Conservation (phyloP, 2,113 vertebrate genomes). For the Gymnarchus niloticus region DNA sequence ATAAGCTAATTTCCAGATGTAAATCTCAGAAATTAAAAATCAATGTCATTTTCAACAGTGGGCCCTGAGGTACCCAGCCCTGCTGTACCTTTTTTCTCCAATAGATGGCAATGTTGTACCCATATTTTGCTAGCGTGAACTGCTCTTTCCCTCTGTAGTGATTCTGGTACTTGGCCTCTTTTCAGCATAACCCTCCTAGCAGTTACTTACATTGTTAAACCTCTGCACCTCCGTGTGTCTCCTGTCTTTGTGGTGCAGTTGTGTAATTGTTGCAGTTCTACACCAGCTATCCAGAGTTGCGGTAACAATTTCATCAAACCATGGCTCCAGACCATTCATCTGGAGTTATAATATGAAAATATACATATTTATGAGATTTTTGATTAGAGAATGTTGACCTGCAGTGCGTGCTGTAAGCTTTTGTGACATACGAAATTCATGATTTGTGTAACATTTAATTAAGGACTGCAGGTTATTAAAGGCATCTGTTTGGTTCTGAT, state of each 20-base stretch:
- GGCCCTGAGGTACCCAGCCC: not conserved
- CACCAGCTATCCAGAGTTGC: not conserved
- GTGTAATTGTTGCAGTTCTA: conserved; percentile 9
- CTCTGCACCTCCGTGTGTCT: not conserved
- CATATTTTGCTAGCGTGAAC: conserved; percentile 25
- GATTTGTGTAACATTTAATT: not conserved
- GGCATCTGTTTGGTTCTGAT: not conserved
- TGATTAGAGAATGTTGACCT: not conserved
- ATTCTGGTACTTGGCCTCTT: not conserved
- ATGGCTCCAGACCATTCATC: not conserved
- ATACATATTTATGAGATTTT: conserved; percentile 11
- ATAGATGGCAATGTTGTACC: conserved; percentile 59
- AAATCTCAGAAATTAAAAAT: conserved; percentile 17
- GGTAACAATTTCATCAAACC: not conserved
- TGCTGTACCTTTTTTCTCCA: conserved; percentile 27
- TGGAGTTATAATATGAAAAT: not conserved
- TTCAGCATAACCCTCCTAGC: conserved; percentile 3
- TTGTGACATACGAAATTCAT: not conserved
- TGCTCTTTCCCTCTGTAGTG: conserved; percentile 27
- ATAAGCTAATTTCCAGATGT: conserved; percentile 13
- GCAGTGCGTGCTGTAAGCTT: not conserved
- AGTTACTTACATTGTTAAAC: not conserved
- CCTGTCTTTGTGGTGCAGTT: not conserved
- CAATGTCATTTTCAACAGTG: not conserved
- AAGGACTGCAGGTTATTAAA: not conserved